Evolutionary conservation across 2,888 invertebrate genomes (phyloP).

Genomic region (Leptothorax acervorum): DNA sequence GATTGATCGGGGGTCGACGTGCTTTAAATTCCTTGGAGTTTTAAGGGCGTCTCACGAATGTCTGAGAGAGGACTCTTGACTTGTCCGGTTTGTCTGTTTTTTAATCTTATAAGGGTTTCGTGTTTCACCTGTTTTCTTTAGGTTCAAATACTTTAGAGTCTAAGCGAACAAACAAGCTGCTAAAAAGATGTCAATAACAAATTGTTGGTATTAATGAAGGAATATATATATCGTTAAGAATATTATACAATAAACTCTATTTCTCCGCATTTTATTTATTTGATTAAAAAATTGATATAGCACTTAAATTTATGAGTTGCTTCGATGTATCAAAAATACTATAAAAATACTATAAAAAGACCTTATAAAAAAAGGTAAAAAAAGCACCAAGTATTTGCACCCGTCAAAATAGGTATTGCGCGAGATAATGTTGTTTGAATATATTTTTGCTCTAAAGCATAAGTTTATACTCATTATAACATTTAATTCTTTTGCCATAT

Average conservation of each 20-base stretch:
- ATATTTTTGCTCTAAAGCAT: too few species aligned
- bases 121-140: neutral
- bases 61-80: neutral
- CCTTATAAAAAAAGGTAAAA: too few species aligned
- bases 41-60: neutral
- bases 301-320: neutral
- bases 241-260: neutral
- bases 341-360: too few species aligned
- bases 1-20: slow-evolving; percentile 12
- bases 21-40: slow-evolving; percentile 31
- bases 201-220: neutral
- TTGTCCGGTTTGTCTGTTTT: neutral
- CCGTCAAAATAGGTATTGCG: too few species aligned
- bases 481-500: too few species aligned
- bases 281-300: neutral
- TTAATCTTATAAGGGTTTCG: slow-evolving; percentile 10
- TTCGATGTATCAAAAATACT: neutral
- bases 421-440: too few species aligned
- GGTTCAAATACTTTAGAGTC: neutral
- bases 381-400: too few species aligned
- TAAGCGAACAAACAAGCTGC: neutral
- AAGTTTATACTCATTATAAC: too few species aligned
- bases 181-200: neutral
- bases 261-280: neutral
- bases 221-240: neutral